These are phyloP conservation scores for Tetramorium bicarinatum DNA, from an alignment of 2,888 invertebrate species.

Conservation along the genomic window DNA sequence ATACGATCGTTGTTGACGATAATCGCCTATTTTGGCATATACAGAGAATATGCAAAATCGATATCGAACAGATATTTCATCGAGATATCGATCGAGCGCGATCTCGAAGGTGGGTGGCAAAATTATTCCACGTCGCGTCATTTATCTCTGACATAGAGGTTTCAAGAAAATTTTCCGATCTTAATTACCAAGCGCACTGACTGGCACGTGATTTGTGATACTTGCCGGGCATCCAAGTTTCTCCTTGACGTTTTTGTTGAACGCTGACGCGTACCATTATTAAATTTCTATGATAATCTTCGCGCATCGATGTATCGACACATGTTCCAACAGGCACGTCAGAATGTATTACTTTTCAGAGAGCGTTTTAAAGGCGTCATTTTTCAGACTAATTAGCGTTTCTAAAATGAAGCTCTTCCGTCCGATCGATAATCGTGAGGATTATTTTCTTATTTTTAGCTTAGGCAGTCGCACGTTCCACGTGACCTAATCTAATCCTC, in stretches of 20 bases:
- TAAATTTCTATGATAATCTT: constrained; percentile 26
- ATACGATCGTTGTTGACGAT: not conserved
- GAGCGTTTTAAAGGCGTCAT: not conserved
- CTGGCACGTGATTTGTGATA: not conserved
- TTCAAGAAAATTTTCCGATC: constrained; percentile 24
- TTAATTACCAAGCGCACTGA: constrained; percentile 10
- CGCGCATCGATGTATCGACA: not conserved
- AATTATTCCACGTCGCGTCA: constrained; percentile 13
- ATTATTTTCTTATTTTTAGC: constrained; percentile 48
- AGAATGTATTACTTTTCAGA: not conserved
- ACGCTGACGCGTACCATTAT: constrained; percentile 2
- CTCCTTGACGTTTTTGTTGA: not conserved
- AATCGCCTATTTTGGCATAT: not conserved
- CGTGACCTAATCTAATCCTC: constrained; percentile 58
- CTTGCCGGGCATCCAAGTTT: not conserved
- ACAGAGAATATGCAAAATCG: constrained; percentile 1
- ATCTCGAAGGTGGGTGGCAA: constrained; percentile 14
- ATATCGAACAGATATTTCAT: not conserved
- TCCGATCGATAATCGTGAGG: constrained; percentile 13
- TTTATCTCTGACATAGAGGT: constrained; percentile 1
- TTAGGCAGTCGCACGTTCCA: constrained; percentile 28
- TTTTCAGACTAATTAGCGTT: constrained; percentile 1
- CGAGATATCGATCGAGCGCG: not conserved
- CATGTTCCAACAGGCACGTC: not conserved
- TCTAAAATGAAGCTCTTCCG: not conserved